phyloP scores from a whole-genome alignment of 2,797 vertebrate genomes.

The Catharus ustulatus region DNA sequence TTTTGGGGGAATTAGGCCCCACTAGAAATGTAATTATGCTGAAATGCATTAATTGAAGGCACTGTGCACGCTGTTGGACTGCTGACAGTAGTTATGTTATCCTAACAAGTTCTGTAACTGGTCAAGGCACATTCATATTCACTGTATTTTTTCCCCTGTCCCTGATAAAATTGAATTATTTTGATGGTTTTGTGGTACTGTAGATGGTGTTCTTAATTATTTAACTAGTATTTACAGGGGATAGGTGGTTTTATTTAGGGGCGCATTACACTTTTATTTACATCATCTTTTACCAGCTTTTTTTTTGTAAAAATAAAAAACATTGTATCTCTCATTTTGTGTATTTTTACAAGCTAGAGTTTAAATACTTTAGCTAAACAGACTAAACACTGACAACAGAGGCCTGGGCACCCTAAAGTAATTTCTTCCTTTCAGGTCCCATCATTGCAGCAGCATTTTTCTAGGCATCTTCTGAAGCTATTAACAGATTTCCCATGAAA shows the following conservation, averaged over 20 bases:
- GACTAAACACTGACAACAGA: background rate
- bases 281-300: conserved; percentile 82
- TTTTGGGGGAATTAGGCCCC: conserved; percentile 70
- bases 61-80: conserved; percentile 80
- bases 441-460: background rate
- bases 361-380: background rate
- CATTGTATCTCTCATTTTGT: conserved; percentile 69
- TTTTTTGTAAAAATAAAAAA: conserved; percentile 88
- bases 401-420: background rate
- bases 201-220: conserved; percentile 93
- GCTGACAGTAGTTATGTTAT: conserved; percentile 73
- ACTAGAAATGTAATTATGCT: conserved; percentile 74
- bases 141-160: conserved; percentile 86
- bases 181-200: conserved; percentile 89
- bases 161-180: conserved; percentile 79
- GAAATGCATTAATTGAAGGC: conserved; percentile 77
- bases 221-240: conserved; percentile 87
- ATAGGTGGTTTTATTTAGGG: conserved; percentile 84
- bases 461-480: background rate
- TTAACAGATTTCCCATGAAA: background rate
- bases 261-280: conserved; percentile 79
- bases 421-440: background rate
- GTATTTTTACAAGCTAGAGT: conserved; percentile 56
- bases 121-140: conserved; percentile 84
- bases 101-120: conserved; percentile 71